Evolutionary conservation across 2,888 invertebrate genomes (phyloP), one percentile per base, ranked within the genome.

Genomic region (Strigamia crassipes): DNA sequence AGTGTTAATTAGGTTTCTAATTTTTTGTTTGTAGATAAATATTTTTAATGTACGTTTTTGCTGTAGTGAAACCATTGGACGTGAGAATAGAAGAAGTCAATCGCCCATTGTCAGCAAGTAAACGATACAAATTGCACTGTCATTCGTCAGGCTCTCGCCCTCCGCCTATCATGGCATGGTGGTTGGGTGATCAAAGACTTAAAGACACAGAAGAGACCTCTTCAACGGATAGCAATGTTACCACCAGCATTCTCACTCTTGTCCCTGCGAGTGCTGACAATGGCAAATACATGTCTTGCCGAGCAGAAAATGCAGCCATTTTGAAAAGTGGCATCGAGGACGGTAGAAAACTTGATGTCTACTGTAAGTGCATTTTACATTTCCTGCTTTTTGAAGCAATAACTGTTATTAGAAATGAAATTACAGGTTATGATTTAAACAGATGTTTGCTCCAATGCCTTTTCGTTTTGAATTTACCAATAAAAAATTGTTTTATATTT

Each of bases 111-210:
- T 86, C 86, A 13, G 85, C 87, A 0, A 85, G 85, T 8, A 86
- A 85, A 82, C 83, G 83, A 18, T 85, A 85, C 46, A 85, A 85
- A 80, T 83, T 87, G 46, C 84, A 84, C 23, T 87, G 87, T 82
- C 84, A 84, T 42, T 84, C 86, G 8, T 84, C 85, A 12, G 87
- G 87, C 4, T 86, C 87, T 13, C 83, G 86, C n/a, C 86, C 86
- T 21, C 84, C 85, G 4, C 85, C 87, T 10, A 84, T 85, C 46
- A 85, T 86, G 81, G 85, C 85, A 9, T 87, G 87, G 87, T 86
- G 86, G 86, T 84, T 85, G 79, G 86, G 86, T 6, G 85, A 85
- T 78, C 84, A 84, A 9, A 51, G 83, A 21, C 82, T 83, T 82
- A 83, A 83, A 81, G 51, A 66, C 18, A 83, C 83, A 8, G 83